A percentile compares a stretch with the other conserved stretches of the same genome.
These are phyloP conservation scores for Pachymerium ferrugineum DNA, from an alignment of 2,888 invertebrate species.

Conservation along the genomic window DNA sequence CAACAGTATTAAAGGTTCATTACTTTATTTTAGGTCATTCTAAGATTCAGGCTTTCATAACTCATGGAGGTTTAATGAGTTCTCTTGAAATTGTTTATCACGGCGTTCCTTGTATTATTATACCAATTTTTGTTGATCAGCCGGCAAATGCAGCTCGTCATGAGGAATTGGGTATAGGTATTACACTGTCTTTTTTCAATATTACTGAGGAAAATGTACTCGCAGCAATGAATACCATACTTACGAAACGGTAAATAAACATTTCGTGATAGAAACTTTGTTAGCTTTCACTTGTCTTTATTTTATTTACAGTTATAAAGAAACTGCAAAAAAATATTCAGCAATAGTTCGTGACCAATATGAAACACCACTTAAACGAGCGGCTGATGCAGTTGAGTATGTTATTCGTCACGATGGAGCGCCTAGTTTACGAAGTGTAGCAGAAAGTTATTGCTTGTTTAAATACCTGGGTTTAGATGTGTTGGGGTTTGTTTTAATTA, in stretches of 20 bases:
- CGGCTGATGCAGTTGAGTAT: not conserved
- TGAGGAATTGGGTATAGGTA: not conserved
- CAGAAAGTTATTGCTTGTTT: not conserved
- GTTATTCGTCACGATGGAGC: not conserved
- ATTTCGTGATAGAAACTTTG: too few species aligned
- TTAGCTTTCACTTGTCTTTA: not conserved
- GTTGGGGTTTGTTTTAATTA: not conserved
- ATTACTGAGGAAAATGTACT: not conserved
- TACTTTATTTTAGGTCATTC: not conserved
- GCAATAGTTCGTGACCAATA: not conserved
- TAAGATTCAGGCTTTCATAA: slow-evolving; percentile 4
- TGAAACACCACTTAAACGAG: not conserved
- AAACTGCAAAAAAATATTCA: not conserved
- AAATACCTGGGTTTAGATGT: not conserved
- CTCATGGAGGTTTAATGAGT: slow-evolving; percentile 6
- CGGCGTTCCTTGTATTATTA: not conserved
- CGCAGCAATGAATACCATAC: not conserved
- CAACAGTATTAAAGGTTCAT: not conserved
- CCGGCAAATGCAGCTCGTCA: not conserved
- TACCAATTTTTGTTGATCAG: slow-evolving; percentile 6
- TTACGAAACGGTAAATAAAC: too few species aligned
- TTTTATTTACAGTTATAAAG: not conserved
- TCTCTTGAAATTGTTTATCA: not conserved
- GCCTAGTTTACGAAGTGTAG: not conserved
- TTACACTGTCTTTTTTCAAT: not conserved